phyloP scores from a whole-genome alignment of 1,140 invertebrate genomes.

The Lineus longissimus region DNA sequence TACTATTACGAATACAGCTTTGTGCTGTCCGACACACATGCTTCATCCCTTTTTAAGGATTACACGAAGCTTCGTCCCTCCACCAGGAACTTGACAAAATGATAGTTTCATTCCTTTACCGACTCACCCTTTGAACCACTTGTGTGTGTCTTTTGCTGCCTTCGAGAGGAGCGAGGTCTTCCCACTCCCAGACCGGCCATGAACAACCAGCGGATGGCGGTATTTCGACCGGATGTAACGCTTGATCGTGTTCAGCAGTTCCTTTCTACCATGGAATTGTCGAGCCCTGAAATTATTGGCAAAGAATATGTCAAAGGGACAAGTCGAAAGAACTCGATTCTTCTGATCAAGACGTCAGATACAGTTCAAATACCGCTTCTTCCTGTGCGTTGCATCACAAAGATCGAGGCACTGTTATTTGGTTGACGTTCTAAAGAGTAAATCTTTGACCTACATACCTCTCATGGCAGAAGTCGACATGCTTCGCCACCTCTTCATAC shows the following conservation, averaged over 20 bases:
- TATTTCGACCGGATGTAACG: constrained; percentile 64
- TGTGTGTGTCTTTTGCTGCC: constrained; percentile 63
- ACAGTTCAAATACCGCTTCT: no score
- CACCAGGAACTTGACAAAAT: no score
- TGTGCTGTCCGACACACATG: no score
- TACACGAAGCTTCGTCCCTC: no score
- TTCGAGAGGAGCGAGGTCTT: constrained; percentile 74
- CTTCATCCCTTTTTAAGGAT: no score
- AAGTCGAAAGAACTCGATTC: not conserved
- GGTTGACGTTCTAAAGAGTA: no score
- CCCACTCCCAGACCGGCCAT: constrained; percentile 73
- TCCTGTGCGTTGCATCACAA: no score
- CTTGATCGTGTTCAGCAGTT: constrained; percentile 43
- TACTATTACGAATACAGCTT: no score
- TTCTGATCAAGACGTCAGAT: no score
- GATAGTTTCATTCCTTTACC: no score
- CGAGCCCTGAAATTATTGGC: constrained; percentile 31
- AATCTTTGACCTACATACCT: constrained; percentile 24
- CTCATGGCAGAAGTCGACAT: constrained; percentile 44
- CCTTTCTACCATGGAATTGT: constrained; percentile 46
- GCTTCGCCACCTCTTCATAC: constrained; percentile 61
- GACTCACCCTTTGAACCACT: constrained; percentile 58
- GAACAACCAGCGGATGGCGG: constrained; percentile 65
- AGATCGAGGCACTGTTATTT: no score
- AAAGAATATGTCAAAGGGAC: constrained; percentile 8